Conservation (phyloP, 2,113 vertebrate genomes). For the Pteruthius melanotis region DNA sequence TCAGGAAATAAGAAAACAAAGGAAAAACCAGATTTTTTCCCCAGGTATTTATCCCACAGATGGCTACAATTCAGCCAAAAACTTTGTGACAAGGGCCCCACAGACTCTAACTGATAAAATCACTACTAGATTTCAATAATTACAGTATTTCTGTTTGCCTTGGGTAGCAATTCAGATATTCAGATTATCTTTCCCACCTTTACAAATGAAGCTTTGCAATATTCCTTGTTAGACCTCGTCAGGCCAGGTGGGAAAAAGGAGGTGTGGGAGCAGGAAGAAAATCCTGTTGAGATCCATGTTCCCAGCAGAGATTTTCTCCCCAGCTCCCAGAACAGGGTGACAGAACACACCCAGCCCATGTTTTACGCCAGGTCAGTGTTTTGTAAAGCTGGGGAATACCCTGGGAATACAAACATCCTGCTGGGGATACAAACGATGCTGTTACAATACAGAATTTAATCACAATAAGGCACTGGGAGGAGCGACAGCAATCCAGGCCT, state of each 20-base stretch:
- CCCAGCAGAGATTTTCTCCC: background rate
- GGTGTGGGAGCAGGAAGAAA: background rate
- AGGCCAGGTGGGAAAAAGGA: background rate
- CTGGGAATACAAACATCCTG: background rate
- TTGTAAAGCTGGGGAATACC: background rate
- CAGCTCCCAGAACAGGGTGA: background rate
- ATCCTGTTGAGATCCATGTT: fast-evolving
- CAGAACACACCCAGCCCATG: background rate
- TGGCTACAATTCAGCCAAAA: background rate
- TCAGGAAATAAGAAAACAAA: background rate
- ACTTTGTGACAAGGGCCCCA: background rate
- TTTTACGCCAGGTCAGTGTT: background rate
- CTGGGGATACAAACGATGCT: background rate
- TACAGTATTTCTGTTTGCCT: background rate
- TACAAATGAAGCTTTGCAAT: background rate
- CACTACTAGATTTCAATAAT: background rate
- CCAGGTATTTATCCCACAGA: background rate
- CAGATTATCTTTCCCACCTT: background rate
- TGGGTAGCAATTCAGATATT: background rate
- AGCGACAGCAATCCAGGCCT: background rate
- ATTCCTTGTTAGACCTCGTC: background rate
- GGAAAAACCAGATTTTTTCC: background rate
- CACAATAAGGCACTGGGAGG: background rate
- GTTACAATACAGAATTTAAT: background rate
- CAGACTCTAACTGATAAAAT: background rate